Evolutionary conservation across 2,113 vertebrate genomes (phyloP).

Genomic region (Bucco capensis): DNA sequence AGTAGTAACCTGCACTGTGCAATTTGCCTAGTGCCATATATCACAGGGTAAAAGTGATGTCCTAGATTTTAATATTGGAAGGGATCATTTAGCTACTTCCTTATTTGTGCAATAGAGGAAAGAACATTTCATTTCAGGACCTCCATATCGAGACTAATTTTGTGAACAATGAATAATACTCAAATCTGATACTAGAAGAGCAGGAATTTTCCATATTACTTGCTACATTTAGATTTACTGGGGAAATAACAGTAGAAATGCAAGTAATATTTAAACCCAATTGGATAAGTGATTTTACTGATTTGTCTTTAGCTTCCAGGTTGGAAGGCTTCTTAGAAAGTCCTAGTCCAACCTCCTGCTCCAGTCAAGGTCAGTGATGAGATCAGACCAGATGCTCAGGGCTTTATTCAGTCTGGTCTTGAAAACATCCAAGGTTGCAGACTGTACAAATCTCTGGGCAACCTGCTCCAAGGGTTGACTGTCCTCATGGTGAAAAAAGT

Average conservation of each 20-base stretch:
- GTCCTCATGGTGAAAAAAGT: neutral
- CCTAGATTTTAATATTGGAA: neutral
- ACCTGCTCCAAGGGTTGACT: neutral
- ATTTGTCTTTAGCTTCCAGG: neutral
- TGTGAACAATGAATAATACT: neutral
- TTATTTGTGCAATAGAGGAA: neutral
- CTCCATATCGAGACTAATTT: neutral
- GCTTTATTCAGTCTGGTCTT: neutral
- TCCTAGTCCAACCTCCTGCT: neutral
- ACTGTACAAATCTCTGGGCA: neutral
- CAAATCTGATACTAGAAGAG: neutral
- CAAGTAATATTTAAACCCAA: neutral
- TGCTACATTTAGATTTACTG: neutral
- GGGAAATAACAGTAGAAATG: neutral
- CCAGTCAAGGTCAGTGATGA: neutral
- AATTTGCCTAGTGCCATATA: neutral
- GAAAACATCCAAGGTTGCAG: neutral
- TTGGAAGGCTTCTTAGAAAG: neutral
- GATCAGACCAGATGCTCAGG: neutral
- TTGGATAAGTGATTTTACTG: neutral
- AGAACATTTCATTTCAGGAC: neutral
- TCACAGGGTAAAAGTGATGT: neutral
- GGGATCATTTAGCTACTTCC: neutral
- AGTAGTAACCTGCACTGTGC: neutral
- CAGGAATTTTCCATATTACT: neutral